A percentile compares a stretch with the other conserved stretches of the same genome.
Evolutionary conservation across 2,888 invertebrate genomes (phyloP).

Genomic region (Caradrina clavipalpis): DNA sequence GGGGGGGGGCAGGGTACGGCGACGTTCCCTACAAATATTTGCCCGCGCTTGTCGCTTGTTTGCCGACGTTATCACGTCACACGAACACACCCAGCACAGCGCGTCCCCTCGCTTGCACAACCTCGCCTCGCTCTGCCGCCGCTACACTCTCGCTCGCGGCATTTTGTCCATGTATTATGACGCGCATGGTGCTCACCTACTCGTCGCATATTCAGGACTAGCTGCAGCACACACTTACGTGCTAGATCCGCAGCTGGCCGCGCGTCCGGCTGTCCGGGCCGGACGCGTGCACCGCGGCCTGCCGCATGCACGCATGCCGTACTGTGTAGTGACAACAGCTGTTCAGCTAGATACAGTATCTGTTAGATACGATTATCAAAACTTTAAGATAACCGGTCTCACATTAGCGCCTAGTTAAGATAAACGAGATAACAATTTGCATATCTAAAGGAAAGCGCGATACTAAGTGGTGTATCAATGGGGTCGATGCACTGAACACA

Average conservation of each 20-base stretch:
- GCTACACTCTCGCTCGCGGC: background rate
- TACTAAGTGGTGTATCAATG: conserved; percentile 76
- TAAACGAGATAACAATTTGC: conserved; percentile 90
- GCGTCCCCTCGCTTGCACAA: conserved; percentile 59
- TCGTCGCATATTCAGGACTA: background rate
- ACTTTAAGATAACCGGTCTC: conserved; percentile 86
- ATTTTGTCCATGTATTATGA: background rate
- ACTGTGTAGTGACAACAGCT: conserved; percentile 68
- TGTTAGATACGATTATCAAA: conserved; percentile 87
- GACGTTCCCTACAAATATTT: conserved; percentile 84
- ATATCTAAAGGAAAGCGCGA: conserved; percentile 84
- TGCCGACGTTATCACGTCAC: conserved; percentile 81
- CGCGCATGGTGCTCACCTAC: background rate
- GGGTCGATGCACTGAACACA: conserved; percentile 79
- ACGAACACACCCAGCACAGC: conserved; percentile 74
- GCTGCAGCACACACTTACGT: background rate
- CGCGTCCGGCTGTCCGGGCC: background rate
- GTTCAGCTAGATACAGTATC: conserved; percentile 83
- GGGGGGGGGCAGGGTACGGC: conserved; percentile 54
- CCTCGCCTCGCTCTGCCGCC: conserved; percentile 12
- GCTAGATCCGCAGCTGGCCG: background rate
- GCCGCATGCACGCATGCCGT: conserved; percentile 32
- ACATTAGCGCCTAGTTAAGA: conserved; percentile 89
- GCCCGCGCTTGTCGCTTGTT: conserved; percentile 78
- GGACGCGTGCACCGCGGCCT: conserved; percentile 22